Base-by-base conservation (phyloP, 2,888 invertebrate genomes). In the Blastobasis adustella region DNA sequence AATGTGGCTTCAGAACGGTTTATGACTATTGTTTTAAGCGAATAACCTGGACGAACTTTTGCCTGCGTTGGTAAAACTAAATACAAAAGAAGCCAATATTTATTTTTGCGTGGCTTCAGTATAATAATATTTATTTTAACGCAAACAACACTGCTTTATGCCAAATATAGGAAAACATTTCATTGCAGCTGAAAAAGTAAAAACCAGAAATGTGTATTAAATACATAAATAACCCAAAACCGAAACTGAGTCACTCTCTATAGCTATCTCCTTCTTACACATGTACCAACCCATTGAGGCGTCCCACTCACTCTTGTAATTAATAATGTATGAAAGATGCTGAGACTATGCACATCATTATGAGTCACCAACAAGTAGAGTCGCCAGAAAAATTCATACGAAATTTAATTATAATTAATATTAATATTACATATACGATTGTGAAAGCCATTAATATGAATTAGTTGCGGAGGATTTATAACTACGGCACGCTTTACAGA, bases 291-390 rank as follows among this genome's bases (percentile, higher is more conserved):
- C 23, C 23, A 23, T 23, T 23, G 23, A 23, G 23, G 23, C 56
- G 54, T 75, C 79, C 62, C 69, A 59, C 59, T 79, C 70, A 49
- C 67, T 52, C 69, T 69, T 62, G 76, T 79, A 80, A 82, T 82
- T 82, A 82, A 82, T 82, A 81, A 82, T 81, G 79, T 77, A 82
- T 81, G 79, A 80, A 79, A 74, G 72, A 76, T 70, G 67, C 64
- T 71, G 72, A 73, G 74, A 69, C 65, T 69, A 77, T 63, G 76
- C 81, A 73, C 69, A 75, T 80, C 81, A 82, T 82, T 74, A 72
- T 77, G 82, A 73, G 72, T 66, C 73, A 74, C 67, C 66, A 66
- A 66, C 64, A 59, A 60, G 77, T 76, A 79, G 57, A 59, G 79
- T 75, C 61, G 66, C 60, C 75, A 76, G 77, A 79, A 63, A 77